A percentile compares a stretch with the other conserved stretches of the same genome.
These are phyloP conservation scores for Actinernus sp. DNA, from an alignment of 92 coral and sea anemone genomes.

Conservation along the genomic window DNA sequence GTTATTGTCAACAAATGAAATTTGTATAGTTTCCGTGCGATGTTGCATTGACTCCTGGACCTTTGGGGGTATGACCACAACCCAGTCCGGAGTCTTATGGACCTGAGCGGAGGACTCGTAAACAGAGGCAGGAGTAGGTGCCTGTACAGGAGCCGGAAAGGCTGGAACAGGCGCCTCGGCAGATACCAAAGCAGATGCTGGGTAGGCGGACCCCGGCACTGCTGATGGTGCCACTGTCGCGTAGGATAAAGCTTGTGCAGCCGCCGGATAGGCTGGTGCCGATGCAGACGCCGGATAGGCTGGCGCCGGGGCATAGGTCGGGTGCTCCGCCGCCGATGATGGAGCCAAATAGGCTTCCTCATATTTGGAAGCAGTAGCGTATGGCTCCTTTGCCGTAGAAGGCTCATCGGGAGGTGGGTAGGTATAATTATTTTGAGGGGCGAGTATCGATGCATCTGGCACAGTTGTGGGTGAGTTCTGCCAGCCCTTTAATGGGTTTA, in stretches of 20 bases:
- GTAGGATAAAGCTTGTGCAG: neutral
- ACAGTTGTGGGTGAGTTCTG: constrained; percentile 58
- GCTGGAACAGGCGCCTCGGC: constrained; percentile 16
- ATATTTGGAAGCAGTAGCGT: constrained; percentile 22
- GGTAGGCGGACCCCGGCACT: constrained; percentile 17
- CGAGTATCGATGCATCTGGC: constrained; percentile 65
- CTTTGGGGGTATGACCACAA: constrained; percentile 68
- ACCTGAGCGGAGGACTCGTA: constrained; percentile 4
- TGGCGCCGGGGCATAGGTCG: constrained; percentile 2
- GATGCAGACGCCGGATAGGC: neutral
- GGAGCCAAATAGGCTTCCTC: constrained; percentile 6
- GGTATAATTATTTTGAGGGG: constrained; percentile 57
- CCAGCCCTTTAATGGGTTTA: constrained; percentile 40
- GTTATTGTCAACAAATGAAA: constrained; percentile 73
- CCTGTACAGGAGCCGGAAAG: neutral
- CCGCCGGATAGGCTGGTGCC: constrained; percentile 6
- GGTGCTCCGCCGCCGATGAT: constrained; percentile 7
- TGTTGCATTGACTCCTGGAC: constrained; percentile 37
- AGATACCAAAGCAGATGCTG: constrained; percentile 17
- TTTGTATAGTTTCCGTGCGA: constrained; percentile 68
- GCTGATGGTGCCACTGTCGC: constrained; percentile 24
- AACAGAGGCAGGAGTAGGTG: constrained; percentile 2
- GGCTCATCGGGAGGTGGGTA: constrained; percentile 56
- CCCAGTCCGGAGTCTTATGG: constrained; percentile 49
- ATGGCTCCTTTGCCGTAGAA: constrained; percentile 11